These are phyloP conservation scores for Synanthedon vespiformis DNA, from an alignment of 2,888 invertebrate species.

Conservation along the genomic window DNA sequence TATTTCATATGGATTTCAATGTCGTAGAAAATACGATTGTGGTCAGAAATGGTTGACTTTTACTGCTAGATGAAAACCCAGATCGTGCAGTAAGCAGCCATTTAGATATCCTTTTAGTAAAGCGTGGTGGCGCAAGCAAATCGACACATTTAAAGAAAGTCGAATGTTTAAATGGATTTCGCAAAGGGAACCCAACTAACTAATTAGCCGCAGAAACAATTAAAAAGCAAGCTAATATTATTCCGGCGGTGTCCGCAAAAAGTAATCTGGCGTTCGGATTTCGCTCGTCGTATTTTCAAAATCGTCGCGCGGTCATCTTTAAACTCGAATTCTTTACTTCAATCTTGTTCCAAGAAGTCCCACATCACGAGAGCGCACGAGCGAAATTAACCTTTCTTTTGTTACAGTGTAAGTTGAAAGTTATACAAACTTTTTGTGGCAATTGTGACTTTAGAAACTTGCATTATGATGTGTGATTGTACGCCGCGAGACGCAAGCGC, in stretches of 20 bases:
- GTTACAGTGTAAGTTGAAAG: neutral
- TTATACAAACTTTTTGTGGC: neutral
- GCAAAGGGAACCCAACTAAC: constrained; percentile 23
- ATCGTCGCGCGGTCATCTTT: constrained; percentile 49
- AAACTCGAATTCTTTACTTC: constrained; percentile 30
- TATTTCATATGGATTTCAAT: too few species aligned
- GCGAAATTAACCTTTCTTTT: constrained; percentile 5
- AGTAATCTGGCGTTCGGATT: constrained; percentile 49
- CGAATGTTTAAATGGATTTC: neutral
- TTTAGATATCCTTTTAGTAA: too few species aligned
- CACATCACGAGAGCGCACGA: constrained; percentile 1
- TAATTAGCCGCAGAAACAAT: constrained; percentile 59
- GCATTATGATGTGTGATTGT: constrained; percentile 10
- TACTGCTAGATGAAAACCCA: too few species aligned
- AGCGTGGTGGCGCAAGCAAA: too few species aligned
- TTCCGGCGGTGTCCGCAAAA: constrained; percentile 42
- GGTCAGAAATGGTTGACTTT: too few species aligned
- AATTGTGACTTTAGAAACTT: neutral
- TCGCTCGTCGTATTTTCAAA: constrained; percentile 66
- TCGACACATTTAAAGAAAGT: too few species aligned
- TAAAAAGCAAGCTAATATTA: constrained; percentile 42
- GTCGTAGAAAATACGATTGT: too few species aligned
- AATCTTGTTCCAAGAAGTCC: constrained; percentile 9
- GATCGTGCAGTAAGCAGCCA: too few species aligned
- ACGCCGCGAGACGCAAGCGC: constrained; percentile 14